Conservation (phyloP, 2,797 vertebrate genomes). For the Lutjanus campechanus region DNA sequence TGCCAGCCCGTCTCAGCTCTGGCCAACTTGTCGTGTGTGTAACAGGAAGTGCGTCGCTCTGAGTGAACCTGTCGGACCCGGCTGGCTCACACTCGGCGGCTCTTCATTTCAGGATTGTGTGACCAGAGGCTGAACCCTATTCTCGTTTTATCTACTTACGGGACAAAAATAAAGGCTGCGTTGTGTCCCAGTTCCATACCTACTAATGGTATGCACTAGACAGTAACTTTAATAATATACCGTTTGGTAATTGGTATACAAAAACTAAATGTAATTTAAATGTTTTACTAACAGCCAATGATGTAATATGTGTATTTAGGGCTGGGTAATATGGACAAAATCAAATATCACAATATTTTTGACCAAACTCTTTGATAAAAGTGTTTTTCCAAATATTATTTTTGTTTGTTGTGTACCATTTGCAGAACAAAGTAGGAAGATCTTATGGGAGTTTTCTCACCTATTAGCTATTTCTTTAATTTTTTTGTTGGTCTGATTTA, state of each 20-base stretch:
- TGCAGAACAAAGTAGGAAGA: background rate
- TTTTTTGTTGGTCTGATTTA: background rate
- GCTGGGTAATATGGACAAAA: no score
- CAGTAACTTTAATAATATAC: background rate
- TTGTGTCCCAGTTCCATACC: background rate
- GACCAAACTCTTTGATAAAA: background rate
- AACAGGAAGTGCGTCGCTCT: slow-evolving; percentile 62
- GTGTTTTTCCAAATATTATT: background rate
- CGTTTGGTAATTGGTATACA: background rate
- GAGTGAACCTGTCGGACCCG: slow-evolving; percentile 61
- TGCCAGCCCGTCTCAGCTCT: slow-evolving; percentile 69
- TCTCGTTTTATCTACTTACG: slow-evolving; percentile 27
- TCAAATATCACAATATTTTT: no score
- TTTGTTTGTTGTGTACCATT: no score
- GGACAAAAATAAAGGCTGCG: slow-evolving; percentile 6
- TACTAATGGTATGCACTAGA: background rate
- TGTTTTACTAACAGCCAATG: no score
- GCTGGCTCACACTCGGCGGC: slow-evolving; percentile 33
- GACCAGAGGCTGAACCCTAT: slow-evolving; percentile 51
- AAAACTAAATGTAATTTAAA: background rate
- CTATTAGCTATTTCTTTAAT: background rate
- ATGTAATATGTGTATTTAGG: no score
- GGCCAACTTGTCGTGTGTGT: slow-evolving; percentile 68
- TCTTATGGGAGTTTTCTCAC: background rate
- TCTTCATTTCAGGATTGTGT: slow-evolving; percentile 43